phyloP scores from a whole-genome alignment of 1,140 invertebrate genomes.

The Nomia melanderi region DNA sequence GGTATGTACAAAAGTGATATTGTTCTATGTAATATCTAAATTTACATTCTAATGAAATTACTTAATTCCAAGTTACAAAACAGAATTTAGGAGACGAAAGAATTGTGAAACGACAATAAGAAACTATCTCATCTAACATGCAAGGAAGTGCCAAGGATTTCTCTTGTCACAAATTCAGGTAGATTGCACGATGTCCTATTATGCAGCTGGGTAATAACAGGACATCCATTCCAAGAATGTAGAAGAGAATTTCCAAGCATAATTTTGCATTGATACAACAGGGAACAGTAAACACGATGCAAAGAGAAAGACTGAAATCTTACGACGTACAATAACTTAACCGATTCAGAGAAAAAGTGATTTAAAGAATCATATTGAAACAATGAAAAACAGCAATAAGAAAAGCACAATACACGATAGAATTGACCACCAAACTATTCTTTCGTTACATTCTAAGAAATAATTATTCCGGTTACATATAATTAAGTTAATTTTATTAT shows the following conservation, averaged over 20 bases:
- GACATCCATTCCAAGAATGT: neutral
- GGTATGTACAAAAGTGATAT: too few species aligned
- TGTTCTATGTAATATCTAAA: too few species aligned
- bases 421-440: too few species aligned
- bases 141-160: neutral
- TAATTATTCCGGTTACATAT: too few species aligned
- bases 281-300: neutral
- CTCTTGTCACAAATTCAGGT: neutral
- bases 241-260: neutral
- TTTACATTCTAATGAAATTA: neutral
- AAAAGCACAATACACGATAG: too few species aligned
- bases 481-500: too few species aligned
- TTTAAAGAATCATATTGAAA: neutral
- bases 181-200: slow-evolving; percentile 6
- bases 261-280: neutral
- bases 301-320: neutral
- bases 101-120: neutral
- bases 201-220: neutral
- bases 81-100: neutral
- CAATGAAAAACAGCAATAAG: too few species aligned
- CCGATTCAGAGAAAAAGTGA: too few species aligned
- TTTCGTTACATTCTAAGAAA: too few species aligned
- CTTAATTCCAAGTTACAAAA: neutral
- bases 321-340: neutral
- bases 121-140: neutral